Evolutionary conservation across 2,888 invertebrate species (phyloP), one percentile per base, ranked within the genome.

Genomic region (Microctonus aethiopoides): DNA sequence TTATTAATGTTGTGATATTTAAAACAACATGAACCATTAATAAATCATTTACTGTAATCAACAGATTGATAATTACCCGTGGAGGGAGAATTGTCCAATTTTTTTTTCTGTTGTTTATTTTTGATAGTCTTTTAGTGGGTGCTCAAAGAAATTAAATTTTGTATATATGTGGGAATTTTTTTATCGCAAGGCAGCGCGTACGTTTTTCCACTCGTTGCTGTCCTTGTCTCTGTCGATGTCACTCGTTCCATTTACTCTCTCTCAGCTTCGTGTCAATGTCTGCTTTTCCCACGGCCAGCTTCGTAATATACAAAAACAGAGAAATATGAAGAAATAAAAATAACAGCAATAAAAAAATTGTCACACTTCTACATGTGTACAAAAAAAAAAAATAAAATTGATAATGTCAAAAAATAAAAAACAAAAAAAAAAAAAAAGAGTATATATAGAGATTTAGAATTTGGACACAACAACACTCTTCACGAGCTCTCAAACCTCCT

Each of bases 151-250:
- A n/a, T n/a, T n/a, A 10, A 52, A n/a, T 13, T 2, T 36, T 39
- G 11, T 54, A 9, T 10, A 13, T 29, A 16, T 41, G 24, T 65
- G 11, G 46, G n/a, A n/a, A n/a, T 32, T 29, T 51, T 13, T 26
- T 51, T 29, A 63, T 26, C 11, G 16, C 32, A 63, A 26, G 32
- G 16, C 46, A 52, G 56, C 34, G 32, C 24, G 39, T 68, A 51
- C 32, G 10, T 22, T 64, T 32, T 52, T 64, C 26, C 34, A 68
- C 57, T 64, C 41, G 32, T 32, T 13, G 32, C 46, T 64, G 24
- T 57, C 51, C 51, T 67, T 60, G 67, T 70, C 32, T 59, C 5
- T 24, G 6, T 67, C 67, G 32, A 66, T 62, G 62, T 64, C 60
- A 67, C 64, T 60, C 52, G 24, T 68, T 60, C 36, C 63, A 52